Conservation (phyloP, 2,888 invertebrate genomes). For the Rhodophaea formosa region DNA sequence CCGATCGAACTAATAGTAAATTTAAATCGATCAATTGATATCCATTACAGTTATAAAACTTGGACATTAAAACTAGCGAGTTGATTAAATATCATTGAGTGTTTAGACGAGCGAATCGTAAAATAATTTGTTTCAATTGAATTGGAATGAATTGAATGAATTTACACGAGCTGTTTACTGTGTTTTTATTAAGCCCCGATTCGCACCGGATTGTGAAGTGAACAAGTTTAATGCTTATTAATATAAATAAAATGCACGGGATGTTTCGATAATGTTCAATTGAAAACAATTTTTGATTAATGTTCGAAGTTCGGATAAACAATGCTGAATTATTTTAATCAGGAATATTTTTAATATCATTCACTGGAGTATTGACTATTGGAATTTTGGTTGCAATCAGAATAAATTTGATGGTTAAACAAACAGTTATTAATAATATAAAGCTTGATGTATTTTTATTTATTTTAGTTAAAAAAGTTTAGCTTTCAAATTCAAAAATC, state of each 20-base stretch:
- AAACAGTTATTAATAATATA: too few relatives aligned
- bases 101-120: slow-evolving; percentile 65
- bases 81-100: slow-evolving; percentile 72
- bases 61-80: slow-evolving; percentile 61
- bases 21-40: slow-evolving; percentile 76
- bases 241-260: slow-evolving; percentile 8
- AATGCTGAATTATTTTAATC: not conserved
- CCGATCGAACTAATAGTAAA: slow-evolving; percentile 73
- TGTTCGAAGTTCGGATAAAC: not conserved
- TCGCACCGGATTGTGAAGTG: not conserved
- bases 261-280: slow-evolving; percentile 11
- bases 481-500: too few relatives aligned
- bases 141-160: slow-evolving; percentile 63
- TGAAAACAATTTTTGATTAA: not conserved
- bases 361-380: too few relatives aligned
- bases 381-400: too few relatives aligned
- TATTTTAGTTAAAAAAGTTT: too few relatives aligned
- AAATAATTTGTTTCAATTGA: slow-evolving; percentile 73
- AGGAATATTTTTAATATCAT: not conserved
- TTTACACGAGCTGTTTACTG: slow-evolving; percentile 43
- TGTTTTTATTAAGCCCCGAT: slow-evolving; percentile 23
- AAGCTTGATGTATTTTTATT: too few relatives aligned
- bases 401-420: too few relatives aligned
- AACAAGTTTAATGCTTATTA: slow-evolving; percentile 10
- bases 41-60: slow-evolving; percentile 74